Evolutionary conservation across 2,888 invertebrate species (phyloP).

Genomic region (Ypsolopha scabrella): DNA sequence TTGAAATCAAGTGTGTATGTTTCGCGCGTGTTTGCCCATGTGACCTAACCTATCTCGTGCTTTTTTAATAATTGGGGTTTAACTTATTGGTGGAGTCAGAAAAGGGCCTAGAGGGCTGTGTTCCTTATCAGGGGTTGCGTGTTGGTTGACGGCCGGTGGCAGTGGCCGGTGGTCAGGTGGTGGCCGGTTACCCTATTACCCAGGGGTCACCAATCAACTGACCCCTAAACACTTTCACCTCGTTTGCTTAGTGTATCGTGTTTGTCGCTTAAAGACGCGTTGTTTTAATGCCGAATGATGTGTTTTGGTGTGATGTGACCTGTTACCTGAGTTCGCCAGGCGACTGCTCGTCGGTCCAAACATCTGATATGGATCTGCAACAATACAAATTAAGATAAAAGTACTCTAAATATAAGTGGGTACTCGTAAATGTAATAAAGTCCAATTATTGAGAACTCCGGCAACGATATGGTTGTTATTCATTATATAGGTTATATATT

Average conservation of each 20-base stretch:
- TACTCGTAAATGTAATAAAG: too few relatives aligned
- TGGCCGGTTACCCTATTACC: slow-evolving; percentile 25
- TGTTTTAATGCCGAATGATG: too few relatives aligned
- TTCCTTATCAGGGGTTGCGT: not conserved
- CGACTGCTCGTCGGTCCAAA: slow-evolving; percentile 97
- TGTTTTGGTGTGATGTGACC: not conserved
- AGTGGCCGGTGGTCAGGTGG: not conserved
- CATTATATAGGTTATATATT: too few relatives aligned
- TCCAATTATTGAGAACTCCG: too few relatives aligned
- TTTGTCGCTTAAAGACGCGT: not conserved
- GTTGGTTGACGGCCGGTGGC: not conserved
- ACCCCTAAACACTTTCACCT: slow-evolving; percentile 19
- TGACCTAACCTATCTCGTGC: too few relatives aligned
- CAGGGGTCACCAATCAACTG: slow-evolving; percentile 23
- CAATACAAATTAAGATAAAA: slow-evolving; percentile 15
- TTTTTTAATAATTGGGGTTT: not conserved
- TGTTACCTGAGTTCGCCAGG: slow-evolving; percentile 92
- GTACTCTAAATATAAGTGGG: too few relatives aligned
- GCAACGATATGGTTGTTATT: too few relatives aligned
- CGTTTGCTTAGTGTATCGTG: not conserved
- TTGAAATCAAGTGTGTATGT: too few relatives aligned
- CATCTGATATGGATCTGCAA: slow-evolving; percentile 98
- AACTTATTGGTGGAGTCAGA: not conserved
- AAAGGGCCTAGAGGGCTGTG: not conserved
- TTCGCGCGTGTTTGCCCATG: too few relatives aligned